Percentiles rank a stretch among this genome's conserved stretches.
Evolutionary conservation across 92 coral and sea anemone genomes (phyloP).

Genomic region (Hydrozoanthus gracilis): DNA sequence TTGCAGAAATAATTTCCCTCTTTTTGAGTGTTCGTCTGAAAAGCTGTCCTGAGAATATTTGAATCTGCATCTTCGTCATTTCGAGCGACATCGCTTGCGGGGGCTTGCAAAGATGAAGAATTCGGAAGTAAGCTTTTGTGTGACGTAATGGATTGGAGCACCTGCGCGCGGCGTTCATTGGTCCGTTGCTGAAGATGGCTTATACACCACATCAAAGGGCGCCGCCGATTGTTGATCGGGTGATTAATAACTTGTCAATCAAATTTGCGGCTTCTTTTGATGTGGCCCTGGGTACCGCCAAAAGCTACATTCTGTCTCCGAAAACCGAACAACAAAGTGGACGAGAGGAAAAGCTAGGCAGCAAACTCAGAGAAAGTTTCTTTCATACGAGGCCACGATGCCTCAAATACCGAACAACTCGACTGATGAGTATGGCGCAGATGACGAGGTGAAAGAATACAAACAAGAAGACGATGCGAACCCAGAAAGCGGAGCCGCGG

Average conservation of each 20-base stretch:
- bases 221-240: conserved; percentile 82
- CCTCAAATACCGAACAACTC: conserved; percentile 95
- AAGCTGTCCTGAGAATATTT: no score
- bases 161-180: conserved; percentile 84
- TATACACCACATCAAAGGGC: conserved; percentile 51
- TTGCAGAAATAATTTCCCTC: no score
- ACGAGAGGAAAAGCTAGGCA: conserved; percentile 62
- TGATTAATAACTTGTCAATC: conserved; percentile 99
- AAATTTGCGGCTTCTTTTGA: conserved; percentile 93
- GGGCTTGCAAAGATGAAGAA: conserved; percentile 40
- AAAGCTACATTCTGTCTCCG: conserved; percentile 69
- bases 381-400: conserved; percentile 85
- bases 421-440: conserved; percentile 98
- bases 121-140: conserved; percentile 41
- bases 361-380: conserved; percentile 62
- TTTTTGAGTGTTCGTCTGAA: no score
- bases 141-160: conserved; percentile 52
- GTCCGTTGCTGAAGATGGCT: conserved; percentile 63
- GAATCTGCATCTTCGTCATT: not conserved
- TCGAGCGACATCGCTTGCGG: conserved; percentile 49
- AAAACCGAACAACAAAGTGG: conserved; percentile 79
- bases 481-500: conserved; percentile 91
- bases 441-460: conserved; percentile 97
- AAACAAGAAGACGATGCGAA: conserved; percentile 97
- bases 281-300: conserved; percentile 84